phyloP scores from a whole-genome alignment of 2,888 invertebrate genomes.

The Lissocephala sabroskyi region DNA sequence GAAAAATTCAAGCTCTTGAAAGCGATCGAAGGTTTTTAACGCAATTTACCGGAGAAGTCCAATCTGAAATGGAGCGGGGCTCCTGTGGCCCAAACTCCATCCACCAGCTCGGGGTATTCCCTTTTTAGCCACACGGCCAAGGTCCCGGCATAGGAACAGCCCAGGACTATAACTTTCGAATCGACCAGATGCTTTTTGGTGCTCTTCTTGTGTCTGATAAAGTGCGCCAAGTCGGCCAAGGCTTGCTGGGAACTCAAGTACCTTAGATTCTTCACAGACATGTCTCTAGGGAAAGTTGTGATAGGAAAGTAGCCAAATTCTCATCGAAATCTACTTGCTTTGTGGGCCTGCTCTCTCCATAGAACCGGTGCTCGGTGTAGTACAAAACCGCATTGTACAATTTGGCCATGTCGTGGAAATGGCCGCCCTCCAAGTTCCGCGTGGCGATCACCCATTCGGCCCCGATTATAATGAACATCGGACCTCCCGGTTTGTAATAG shows the following conservation, averaged over 20 bases:
- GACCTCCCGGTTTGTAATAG: slow-evolving; percentile 22
- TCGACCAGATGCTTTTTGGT: slow-evolving; percentile 7
- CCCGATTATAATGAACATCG: slow-evolving; percentile 22
- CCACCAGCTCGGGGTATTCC: slow-evolving; percentile 21
- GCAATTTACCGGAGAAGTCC: slow-evolving; percentile 18
- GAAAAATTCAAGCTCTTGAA: too few relatives aligned
- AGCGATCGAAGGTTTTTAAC: too few relatives aligned
- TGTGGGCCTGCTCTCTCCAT: slow-evolving; percentile 78
- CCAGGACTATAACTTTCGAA: slow-evolving; percentile 27
- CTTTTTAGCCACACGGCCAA: slow-evolving; percentile 22
- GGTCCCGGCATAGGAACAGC: slow-evolving; percentile 24
- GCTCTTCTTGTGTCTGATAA: slow-evolving; percentile 20
- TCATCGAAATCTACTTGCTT: slow-evolving; percentile 9
- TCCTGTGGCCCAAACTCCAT: slow-evolving; percentile 21
- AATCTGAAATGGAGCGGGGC: slow-evolving; percentile 7
- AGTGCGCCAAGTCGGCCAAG: slow-evolving; percentile 27
- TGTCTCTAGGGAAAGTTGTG: slow-evolving; percentile 7
- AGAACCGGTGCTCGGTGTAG: slow-evolving; percentile 85
- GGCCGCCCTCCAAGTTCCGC: background rate
- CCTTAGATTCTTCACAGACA: slow-evolving; percentile 14
- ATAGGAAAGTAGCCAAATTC: too few relatives aligned
- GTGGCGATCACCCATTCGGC: slow-evolving; percentile 21
- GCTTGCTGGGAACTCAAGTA: slow-evolving; percentile 22
- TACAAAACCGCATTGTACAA: slow-evolving; percentile 75
- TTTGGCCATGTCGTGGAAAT: slow-evolving; percentile 16